Evolutionary conservation across 2,888 invertebrate genomes (phyloP).

Genomic region (Ligdia adustata): DNA sequence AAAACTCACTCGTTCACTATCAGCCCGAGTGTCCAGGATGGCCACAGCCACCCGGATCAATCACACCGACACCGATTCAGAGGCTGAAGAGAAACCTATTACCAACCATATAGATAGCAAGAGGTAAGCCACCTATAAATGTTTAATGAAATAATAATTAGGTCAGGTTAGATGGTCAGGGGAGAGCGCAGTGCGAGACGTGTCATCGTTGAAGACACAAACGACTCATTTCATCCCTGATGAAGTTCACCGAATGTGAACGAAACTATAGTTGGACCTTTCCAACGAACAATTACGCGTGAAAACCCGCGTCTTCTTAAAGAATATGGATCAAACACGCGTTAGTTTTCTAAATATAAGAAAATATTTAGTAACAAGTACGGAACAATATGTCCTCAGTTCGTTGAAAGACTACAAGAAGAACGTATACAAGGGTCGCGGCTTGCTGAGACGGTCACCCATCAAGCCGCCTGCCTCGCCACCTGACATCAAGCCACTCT

Average conservation of each 20-base stretch:
- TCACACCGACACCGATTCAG: slow-evolving; percentile 87
- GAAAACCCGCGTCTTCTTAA: too few species aligned
- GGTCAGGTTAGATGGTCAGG: too few species aligned
- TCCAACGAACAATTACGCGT: too few species aligned
- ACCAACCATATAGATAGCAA: slow-evolving; percentile 50
- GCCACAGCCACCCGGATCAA: slow-evolving; percentile 80
- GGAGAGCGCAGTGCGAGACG: too few species aligned
- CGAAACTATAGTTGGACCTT: too few species aligned
- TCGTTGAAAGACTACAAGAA: slow-evolving; percentile 60
- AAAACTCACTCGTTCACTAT: slow-evolving; percentile 88
- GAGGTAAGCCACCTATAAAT: slow-evolving; percentile 44
- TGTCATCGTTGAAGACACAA: too few species aligned
- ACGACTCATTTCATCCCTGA: too few species aligned
- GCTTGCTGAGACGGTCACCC: slow-evolving; percentile 52
- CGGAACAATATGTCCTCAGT: background rate
- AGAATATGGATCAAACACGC: too few species aligned
- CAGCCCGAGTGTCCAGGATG: slow-evolving; percentile 87
- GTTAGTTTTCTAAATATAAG: too few species aligned
- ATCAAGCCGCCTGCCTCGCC: slow-evolving; percentile 45
- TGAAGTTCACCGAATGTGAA: too few species aligned
- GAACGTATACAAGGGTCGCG: slow-evolving; percentile 46
- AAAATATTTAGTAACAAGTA: background rate
- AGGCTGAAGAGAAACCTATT: slow-evolving; percentile 77
- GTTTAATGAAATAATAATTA: too few species aligned
- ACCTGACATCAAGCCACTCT: slow-evolving; percentile 80